phyloP scores from a whole-genome alignment of 2,888 invertebrate species.

The Allolobophora icterica region DNA sequence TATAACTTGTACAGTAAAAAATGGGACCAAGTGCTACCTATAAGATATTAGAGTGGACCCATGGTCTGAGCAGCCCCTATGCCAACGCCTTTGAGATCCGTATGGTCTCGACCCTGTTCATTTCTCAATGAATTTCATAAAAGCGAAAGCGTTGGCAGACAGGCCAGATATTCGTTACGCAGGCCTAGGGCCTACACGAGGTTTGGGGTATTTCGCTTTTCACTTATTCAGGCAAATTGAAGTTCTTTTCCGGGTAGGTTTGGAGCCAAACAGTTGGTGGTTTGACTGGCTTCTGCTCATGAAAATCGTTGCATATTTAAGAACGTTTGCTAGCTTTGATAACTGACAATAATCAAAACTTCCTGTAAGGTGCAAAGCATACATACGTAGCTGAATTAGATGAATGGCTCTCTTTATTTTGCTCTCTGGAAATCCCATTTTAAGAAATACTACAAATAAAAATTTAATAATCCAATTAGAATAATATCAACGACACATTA shows the following conservation, averaged over 20 bases:
- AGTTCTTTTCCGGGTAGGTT: background rate
- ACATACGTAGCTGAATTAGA: background rate
- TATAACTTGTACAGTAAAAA: no score
- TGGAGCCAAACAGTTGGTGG: background rate
- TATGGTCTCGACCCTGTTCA: no score
- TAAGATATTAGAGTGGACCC: no score
- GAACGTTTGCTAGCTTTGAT: background rate
- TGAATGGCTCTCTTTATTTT: background rate
- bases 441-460: background rate
- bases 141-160: no score
- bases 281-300: background rate
- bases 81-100: no score
- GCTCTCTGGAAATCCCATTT: background rate
- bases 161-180: no score
- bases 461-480: background rate
- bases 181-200: no score
- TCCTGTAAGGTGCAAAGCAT: background rate
- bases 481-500: background rate
- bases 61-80: no score
- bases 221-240: no score
- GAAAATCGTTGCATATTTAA: background rate
- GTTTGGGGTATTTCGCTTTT: no score
- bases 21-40: no score
- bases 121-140: no score
- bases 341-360: background rate